A percentile compares a stretch with the other conserved stretches of the same genome.
These are phyloP conservation scores for Bellardia pandia DNA, from an alignment of 2,888 invertebrate genomes.

Conservation along the genomic window DNA sequence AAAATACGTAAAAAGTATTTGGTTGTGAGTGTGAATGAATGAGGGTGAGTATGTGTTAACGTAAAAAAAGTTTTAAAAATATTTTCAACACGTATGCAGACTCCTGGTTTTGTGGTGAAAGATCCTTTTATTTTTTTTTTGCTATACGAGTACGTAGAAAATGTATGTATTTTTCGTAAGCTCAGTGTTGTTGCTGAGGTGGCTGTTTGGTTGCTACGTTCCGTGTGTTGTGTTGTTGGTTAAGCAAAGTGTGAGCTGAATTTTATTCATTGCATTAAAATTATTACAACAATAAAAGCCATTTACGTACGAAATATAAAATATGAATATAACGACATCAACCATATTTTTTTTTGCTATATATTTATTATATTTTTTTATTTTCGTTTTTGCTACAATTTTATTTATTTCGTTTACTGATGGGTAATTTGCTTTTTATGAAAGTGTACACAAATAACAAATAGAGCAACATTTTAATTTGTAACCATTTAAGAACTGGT, in stretches of 20 bases:
- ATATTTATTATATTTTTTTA: neutral
- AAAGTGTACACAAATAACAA: conserved; percentile 17
- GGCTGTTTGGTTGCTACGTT: conserved; percentile 15
- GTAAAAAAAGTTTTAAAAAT: conserved; percentile 9
- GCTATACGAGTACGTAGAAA: no score
- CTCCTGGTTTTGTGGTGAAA: conserved; percentile 29
- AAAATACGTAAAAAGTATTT: neutral
- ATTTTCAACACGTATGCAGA: conserved; percentile 47
- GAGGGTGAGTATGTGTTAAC: neutral
- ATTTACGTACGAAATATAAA: conserved; percentile 47
- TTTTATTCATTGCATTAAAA: conserved; percentile 64
- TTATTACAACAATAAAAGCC: conserved; percentile 58
- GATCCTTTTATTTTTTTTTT: neutral
- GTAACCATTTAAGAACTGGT: conserved; percentile 27
- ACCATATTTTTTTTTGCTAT: neutral
- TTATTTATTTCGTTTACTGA: conserved; percentile 33
- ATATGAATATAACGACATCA: conserved; percentile 43
- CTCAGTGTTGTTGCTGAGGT: conserved; percentile 17
- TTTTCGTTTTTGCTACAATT: conserved; percentile 9
- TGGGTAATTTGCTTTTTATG: conserved; percentile 27
- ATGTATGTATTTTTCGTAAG: conserved; percentile 23
- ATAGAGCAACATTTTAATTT: conserved; percentile 42
- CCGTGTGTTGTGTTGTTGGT: conserved; percentile 17
- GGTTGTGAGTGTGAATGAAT: neutral
- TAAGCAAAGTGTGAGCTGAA: conserved; percentile 55